These are phyloP conservation scores for Pollenia amentaria DNA, from an alignment of 2,888 invertebrate species.

Conservation along the genomic window DNA sequence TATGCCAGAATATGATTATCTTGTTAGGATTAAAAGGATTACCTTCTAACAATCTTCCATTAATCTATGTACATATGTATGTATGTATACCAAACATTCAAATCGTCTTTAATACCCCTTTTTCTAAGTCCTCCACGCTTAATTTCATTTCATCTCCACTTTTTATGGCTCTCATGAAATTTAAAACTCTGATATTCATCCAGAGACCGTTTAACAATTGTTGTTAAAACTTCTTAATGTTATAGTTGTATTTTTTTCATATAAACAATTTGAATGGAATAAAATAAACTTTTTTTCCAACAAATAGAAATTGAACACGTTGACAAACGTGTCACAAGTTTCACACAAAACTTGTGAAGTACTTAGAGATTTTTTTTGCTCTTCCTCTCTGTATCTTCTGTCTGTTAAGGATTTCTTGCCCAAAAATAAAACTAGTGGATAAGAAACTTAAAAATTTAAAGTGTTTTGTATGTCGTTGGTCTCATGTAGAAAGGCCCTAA, in stretches of 20 bases:
- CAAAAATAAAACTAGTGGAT: slow-evolving; percentile 24
- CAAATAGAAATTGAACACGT: slow-evolving; percentile 62
- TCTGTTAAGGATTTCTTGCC: neutral
- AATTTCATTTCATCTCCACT: slow-evolving; percentile 19
- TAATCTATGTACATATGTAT: neutral
- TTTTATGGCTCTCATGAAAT: slow-evolving; percentile 57
- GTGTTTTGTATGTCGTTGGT: neutral
- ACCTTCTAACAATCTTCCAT: too few species aligned
- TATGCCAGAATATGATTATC: too few species aligned
- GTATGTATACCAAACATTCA: neutral
- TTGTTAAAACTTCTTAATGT: slow-evolving; percentile 12
- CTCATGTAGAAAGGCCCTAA: too few species aligned
- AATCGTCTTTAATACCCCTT: neutral
- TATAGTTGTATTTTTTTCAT: slow-evolving; percentile 8
- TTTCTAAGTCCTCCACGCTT: neutral
- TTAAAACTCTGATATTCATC: slow-evolving; percentile 58
- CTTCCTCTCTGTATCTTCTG: too few species aligned
- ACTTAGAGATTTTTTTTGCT: slow-evolving; percentile 45
- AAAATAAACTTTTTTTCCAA: slow-evolving; percentile 37
- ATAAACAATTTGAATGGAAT: slow-evolving; percentile 50
- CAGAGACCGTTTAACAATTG: slow-evolving; percentile 41
- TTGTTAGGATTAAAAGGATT: too few species aligned
- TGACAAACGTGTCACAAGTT: slow-evolving; percentile 75
- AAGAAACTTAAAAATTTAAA: slow-evolving; percentile 34
- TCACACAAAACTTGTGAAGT: slow-evolving; percentile 76